Conservation (phyloP, 1,140 invertebrate species). For the Nasonia vitripennis region DNA sequence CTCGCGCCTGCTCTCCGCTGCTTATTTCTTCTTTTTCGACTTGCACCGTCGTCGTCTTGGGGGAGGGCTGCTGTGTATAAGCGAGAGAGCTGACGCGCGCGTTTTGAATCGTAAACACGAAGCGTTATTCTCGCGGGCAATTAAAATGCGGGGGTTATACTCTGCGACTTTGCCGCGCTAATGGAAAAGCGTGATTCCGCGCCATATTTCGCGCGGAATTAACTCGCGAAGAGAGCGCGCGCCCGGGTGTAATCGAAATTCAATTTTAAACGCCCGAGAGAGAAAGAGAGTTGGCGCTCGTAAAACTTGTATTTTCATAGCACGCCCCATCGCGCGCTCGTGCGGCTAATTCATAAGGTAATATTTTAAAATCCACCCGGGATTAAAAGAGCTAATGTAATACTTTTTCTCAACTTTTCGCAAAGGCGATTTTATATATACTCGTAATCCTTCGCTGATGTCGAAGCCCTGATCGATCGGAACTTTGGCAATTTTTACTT, state of each 20-base stretch:
- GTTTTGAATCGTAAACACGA: background rate
- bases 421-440: too few relatives aligned
- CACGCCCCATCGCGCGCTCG: background rate
- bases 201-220: background rate
- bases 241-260: background rate
- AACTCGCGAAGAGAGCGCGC: background rate
- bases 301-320: background rate
- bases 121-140: background rate
- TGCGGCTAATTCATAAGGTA: background rate
- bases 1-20: background rate
- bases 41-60: background rate
- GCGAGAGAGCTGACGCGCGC: background rate
- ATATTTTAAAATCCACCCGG: constrained; percentile 7
- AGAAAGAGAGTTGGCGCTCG: background rate
- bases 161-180: background rate
- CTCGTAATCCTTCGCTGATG: too few relatives aligned
- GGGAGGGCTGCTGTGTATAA: too few relatives aligned
- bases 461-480: background rate
- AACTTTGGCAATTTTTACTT: background rate
- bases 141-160: background rate
- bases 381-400: background rate
- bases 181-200: background rate
- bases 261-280: background rate
- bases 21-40: background rate
- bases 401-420: too few relatives aligned